Conservation (phyloP, 2,888 invertebrate genomes). For the Boloria selene region DNA sequence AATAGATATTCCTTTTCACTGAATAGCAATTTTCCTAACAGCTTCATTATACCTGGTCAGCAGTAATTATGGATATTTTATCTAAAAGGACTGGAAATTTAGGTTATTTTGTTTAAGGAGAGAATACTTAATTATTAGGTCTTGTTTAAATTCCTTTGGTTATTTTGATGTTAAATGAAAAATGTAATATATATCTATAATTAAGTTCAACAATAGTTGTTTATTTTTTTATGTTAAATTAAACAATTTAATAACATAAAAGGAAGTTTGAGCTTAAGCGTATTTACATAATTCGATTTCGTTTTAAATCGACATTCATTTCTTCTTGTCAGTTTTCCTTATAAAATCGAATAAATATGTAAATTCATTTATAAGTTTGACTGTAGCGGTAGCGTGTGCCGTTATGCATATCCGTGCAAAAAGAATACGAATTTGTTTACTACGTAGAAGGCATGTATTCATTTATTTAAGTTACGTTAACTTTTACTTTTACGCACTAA, state of each 20-base stretch:
- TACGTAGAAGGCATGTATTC: background rate
- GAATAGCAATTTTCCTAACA: background rate
- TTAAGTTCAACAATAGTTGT: no score
- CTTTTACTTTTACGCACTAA: slow-evolving; percentile 15
- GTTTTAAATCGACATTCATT: background rate
- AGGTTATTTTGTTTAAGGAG: background rate
- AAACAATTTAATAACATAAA: no score
- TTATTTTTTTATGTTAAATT: no score
- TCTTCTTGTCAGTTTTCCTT: background rate
- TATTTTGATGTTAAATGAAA: no score
- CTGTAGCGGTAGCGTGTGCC: slow-evolving; percentile 7
- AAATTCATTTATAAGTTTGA: slow-evolving; percentile 8
- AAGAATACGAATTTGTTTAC: slow-evolving; percentile 11
- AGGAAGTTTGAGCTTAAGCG: no score
- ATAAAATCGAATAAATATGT: slow-evolving; percentile 1
- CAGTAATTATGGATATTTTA: no score
- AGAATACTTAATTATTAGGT: background rate
- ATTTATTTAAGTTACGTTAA: slow-evolving; percentile 2
- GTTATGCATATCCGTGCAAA: slow-evolving; percentile 3
- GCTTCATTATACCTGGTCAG: background rate
- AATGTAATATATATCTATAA: no score
- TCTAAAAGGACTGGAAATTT: no score
- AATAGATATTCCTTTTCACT: background rate
- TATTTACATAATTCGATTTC: background rate
- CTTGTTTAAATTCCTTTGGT: no score